Conservation (phyloP, 2,113 vertebrate genomes). For the Tachysurus vachellii region DNA sequence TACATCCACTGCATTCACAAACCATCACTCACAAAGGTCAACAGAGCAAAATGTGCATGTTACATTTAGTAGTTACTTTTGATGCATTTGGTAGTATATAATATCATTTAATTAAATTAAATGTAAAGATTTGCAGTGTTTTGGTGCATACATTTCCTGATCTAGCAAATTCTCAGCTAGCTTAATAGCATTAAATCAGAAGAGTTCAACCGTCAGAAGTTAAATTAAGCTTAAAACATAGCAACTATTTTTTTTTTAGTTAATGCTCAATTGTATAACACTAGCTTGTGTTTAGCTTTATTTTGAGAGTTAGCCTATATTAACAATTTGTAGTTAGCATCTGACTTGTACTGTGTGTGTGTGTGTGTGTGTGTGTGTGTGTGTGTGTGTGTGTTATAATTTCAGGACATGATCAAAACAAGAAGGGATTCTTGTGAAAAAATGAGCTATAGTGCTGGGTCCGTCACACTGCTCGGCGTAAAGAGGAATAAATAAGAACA, state of each 20-base stretch:
- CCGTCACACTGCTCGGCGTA: constrained; percentile 59
- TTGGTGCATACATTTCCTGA: background rate
- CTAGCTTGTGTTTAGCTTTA: background rate
- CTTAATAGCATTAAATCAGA: too few relatives aligned
- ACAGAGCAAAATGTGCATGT: background rate
- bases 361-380: constrained; percentile 1
- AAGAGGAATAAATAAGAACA: constrained; percentile 7
- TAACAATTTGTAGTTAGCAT: background rate
- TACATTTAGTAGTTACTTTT: background rate
- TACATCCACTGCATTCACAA: constrained; percentile 74
- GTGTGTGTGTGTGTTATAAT: background rate
- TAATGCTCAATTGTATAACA: background rate
- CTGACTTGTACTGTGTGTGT: background rate
- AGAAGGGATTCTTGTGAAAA: constrained; percentile 61
- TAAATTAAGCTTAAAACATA: background rate
- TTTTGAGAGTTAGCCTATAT: background rate
- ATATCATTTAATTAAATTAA: background rate
- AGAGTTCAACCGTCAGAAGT: background rate
- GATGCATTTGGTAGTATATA: background rate
- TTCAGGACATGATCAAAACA: constrained; percentile 58
- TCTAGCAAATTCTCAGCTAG: background rate
- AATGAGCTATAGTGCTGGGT: constrained; percentile 65
- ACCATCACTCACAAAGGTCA: constrained; percentile 67
- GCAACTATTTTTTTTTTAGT: background rate
- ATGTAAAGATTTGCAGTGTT: background rate